Percentiles rank a stretch among this genome's conserved stretches.
Evolutionary conservation across 2,888 invertebrate genomes (phyloP).

Genomic region (Oxyteleia sp.): DNA sequence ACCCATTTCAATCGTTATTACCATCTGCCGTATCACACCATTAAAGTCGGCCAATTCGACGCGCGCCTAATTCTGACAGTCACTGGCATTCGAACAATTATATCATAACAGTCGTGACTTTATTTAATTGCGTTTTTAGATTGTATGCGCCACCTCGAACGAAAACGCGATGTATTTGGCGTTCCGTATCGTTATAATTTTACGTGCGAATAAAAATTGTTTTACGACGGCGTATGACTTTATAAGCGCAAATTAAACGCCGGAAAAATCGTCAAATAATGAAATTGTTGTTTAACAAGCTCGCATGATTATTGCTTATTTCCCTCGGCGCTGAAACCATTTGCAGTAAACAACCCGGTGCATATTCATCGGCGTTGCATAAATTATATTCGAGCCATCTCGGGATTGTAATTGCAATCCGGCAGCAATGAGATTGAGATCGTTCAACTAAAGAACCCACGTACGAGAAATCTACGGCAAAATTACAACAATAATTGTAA

Average conservation of each 20-base stretch:
- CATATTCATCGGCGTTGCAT: slow-evolving; percentile 55
- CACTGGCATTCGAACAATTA: slow-evolving; percentile 53
- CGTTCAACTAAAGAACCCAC: slow-evolving; percentile 19
- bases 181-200: too few species aligned
- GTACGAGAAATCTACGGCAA: too few species aligned
- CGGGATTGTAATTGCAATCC: slow-evolving; percentile 40
- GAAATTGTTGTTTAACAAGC: too few species aligned
- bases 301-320: slow-evolving; percentile 58
- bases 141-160: too few species aligned
- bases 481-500: too few species aligned
- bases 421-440: slow-evolving; percentile 29
- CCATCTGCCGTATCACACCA: slow-evolving; percentile 60
- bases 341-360: slow-evolving; percentile 49
- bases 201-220: too few species aligned
- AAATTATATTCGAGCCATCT: slow-evolving; percentile 46
- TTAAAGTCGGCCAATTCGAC: slow-evolving; percentile 57
- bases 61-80: slow-evolving; percentile 53
- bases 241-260: too few species aligned
- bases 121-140: slow-evolving; percentile 23
- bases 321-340: slow-evolving; percentile 42
- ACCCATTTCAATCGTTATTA: slow-evolving; percentile 60
- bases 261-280: too few species aligned
- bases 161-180: too few species aligned
- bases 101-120: slow-evolving; percentile 34
- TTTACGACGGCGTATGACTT: too few species aligned